Percentiles rank a stretch among this genome's conserved stretches.
phyloP scores from a whole-genome alignment of 1,140 invertebrate species.

The Achatina immaculata region DNA sequence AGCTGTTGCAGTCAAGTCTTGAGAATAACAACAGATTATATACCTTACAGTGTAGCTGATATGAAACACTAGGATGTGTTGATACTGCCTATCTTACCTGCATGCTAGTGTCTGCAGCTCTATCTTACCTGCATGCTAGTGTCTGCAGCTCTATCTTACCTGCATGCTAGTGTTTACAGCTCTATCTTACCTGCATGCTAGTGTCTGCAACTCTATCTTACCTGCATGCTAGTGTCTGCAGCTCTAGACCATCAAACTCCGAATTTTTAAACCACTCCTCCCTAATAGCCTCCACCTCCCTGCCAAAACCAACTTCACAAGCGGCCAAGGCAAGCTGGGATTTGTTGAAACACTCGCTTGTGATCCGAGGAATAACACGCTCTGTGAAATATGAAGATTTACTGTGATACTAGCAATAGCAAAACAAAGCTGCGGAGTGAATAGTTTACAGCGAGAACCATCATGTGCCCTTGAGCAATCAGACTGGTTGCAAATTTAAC shows the following conservation, averaged over 20 bases:
- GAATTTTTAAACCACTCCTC: constrained; percentile 17
- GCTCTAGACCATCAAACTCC: constrained; percentile 20
- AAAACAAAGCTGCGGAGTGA: neutral
- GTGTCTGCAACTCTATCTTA: neutral
- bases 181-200: too few species aligned
- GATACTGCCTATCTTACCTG: neutral
- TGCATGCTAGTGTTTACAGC: neutral
- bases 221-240: constrained; percentile 29
- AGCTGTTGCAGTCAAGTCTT: too few species aligned
- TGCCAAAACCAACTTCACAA: constrained; percentile 10
- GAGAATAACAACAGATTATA: too few species aligned
- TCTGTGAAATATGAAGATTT: neutral
- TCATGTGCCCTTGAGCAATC: too few species aligned
- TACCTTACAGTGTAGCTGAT: too few species aligned
- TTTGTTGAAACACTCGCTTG: constrained; percentile 20
- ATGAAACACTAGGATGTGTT: too few species aligned
- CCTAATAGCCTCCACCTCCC: constrained; percentile 19
- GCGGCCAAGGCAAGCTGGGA: constrained; percentile 3
- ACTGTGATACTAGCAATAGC: neutral
- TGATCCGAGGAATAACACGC: neutral
- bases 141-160: neutral
- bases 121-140: neutral
- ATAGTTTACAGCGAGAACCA: too few species aligned
- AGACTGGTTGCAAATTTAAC: too few species aligned
- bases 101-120: neutral